Base-by-base conservation (phyloP, 92 coral and sea anemone genomes). In the Pocillopora meandrina region DNA sequence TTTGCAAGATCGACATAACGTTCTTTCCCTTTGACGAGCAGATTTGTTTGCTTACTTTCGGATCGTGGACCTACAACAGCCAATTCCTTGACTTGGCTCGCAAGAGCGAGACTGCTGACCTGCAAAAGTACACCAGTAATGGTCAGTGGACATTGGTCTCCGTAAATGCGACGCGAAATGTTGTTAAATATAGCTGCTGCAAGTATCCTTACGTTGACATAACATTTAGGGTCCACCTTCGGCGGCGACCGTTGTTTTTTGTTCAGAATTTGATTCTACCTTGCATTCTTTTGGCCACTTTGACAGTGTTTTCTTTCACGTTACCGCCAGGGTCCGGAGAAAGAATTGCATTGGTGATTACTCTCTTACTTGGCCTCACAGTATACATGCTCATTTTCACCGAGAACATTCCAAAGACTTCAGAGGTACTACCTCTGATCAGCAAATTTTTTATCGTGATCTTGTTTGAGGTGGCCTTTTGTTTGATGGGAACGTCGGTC, bases 351-450 rank as follows among this genome's bases (percentile, higher is more conserved):
- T 91, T 93, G 16, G 97, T 93, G 72, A 95, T 95, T 18, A 95
- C 98, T 3, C 83, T 95, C 12, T 77, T 95, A 63, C 94, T 95
- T 12, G 98, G 98, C 10, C 87, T 95, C 5, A 95, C 98, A 7
- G 98, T 93, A 10, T 93, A 95, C 91, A 95, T 95, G 98, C 71
- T 95, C 84, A 95, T 95, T 82, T 95, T 95, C 71, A 95, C 98
- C 14, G 98, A 95, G 81, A 92, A 91, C 65, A 95, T 93, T 55
- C 97, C 97, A 2, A 87, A 92, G 71, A 95, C 95, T 58, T 95
- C 95, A 23, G 94, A 91, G 55, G 98, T 95, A 11, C 82, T 85
- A 19, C 98, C 97, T 11, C 65, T 95, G 67, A 95, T 95, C 26
- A 94, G 93, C 66, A 93, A 89, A 72, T 95, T 95, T 79, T 95